Conservation (phyloP, 2,888 invertebrate species). For the Melangyna quadrimaculata region DNA sequence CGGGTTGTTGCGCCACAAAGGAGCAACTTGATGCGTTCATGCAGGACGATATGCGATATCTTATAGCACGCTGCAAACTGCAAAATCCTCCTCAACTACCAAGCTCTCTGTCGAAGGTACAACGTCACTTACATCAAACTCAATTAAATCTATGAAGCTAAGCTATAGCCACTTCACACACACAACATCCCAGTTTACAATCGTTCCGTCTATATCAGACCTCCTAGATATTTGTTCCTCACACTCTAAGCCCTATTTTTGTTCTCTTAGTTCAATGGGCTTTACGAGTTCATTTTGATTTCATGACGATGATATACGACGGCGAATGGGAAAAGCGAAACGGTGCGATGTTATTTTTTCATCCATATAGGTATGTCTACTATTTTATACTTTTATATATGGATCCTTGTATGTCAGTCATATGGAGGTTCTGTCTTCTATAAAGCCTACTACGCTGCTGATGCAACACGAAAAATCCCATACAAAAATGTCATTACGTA, state of each 20-base stretch:
- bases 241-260: not conserved
- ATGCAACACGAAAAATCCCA: too few relatives aligned
- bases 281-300: conserved; percentile 66
- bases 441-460: too few relatives aligned
- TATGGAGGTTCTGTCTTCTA: too few relatives aligned
- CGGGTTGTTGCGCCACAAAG: conserved; percentile 63
- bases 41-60: conserved; percentile 62
- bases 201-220: not conserved
- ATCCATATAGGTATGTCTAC: not conserved
- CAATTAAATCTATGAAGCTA: not conserved
- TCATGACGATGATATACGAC: conserved; percentile 27
- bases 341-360: not conserved
- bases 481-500: too few relatives aligned
- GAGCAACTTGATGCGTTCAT: conserved; percentile 65
- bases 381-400: not conserved
- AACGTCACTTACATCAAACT: not conserved
- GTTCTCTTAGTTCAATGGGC: conserved; percentile 55
- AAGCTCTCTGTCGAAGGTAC: not conserved
- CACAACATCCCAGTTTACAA: not conserved
- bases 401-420: too few relatives aligned
- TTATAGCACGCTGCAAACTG: conserved; percentile 7
- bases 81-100: not conserved
- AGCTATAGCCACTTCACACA: not conserved
- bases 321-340: not conserved
- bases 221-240: not conserved